Evolutionary conservation across 2,113 vertebrate genomes (phyloP).

Genomic region (Pimephales promelas): DNA sequence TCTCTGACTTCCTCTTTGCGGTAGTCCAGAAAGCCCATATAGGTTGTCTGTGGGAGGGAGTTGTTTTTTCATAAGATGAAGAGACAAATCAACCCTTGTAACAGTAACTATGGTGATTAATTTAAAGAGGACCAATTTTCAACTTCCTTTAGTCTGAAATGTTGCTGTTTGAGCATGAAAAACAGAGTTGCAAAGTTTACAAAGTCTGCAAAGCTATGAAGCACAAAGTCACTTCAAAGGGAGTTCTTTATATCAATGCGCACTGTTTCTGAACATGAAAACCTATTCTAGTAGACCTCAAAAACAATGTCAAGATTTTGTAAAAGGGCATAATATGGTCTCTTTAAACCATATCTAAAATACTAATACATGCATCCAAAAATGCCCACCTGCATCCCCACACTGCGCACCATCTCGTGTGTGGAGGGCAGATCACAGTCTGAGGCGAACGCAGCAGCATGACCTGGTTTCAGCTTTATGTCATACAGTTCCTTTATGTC

Average conservation of each 20-base stretch:
- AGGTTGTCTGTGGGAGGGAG: constrained; percentile 82
- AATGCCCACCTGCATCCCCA: constrained; percentile 90
- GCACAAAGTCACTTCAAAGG: too few species aligned
- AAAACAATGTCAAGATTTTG: too few species aligned
- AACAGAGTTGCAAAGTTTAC: too few species aligned
- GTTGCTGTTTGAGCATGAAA: too few species aligned
- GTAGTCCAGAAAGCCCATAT: constrained; percentile 97
- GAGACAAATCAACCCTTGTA: neutral
- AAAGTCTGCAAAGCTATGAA: too few species aligned
- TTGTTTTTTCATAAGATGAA: constrained; percentile 30
- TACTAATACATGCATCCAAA: neutral
- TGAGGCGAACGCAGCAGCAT: constrained; percentile 92
- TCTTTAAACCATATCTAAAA: neutral
- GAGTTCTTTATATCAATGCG: too few species aligned
- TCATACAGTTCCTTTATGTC: constrained; percentile 88
- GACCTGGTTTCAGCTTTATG: constrained; percentile 81
- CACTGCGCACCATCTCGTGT: constrained; percentile 86
- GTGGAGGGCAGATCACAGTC: constrained; percentile 90
- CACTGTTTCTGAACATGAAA: too few species aligned
- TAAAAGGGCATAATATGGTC: too few species aligned
- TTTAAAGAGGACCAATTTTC: too few species aligned
- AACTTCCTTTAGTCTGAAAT: too few species aligned
- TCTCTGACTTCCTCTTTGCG: constrained; percentile 86
- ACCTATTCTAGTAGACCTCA: too few species aligned
- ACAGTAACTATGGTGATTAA: neutral